Evolutionary conservation across 1,140 invertebrate genomes (phyloP), one percentile per base, ranked within the genome.

Genomic region (Drosophila athabasca): DNA sequence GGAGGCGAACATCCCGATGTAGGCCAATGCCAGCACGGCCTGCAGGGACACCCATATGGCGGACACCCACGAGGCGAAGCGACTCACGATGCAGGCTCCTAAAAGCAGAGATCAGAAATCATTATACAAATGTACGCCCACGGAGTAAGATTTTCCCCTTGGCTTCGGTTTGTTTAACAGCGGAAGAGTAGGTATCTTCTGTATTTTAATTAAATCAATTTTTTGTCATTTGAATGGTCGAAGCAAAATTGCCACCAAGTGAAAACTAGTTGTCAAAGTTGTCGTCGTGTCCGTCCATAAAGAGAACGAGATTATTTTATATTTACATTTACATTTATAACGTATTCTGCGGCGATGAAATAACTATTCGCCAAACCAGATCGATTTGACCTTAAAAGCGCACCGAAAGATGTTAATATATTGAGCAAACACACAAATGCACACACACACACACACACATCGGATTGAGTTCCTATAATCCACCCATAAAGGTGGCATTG

Each of bases 11-110:
- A 90, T 90, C 39, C 90, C 91, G 43, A 92, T 84, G 53, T 92
- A 92, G 52, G 81, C 89, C 62, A 92, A 48, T 11, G 91, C 83
- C 44, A 92, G 54, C 22, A 91, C 89, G 11, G 90, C 90, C 73
- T 92, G 91, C 53, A 92, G 50, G 31, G 91, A 92, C 52, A 91
- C 72, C 91, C 91, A 92, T 45, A 92, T 82, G 49, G 90, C 82
- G 35, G 88, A 85, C 9, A 92, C 61, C 90, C 91, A 92, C 31
- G 91, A 91, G 7, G 90, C 91, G 58, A 92, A 88, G 58, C 91
- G 87, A 41, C 91, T 90, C 29, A 92, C 79, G n/a, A 92, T 90
- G 57, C 82, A 76, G 55, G 91, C 91, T 45, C 91, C 91, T 92
- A 22, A 6, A 46, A 58, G 31, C 3, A 15, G 9, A 44, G 9